Evolutionary conservation across 2,797 vertebrate genomes (phyloP), one percentile per base, ranked within the genome.

Genomic region (Lutjanus campechanus): DNA sequence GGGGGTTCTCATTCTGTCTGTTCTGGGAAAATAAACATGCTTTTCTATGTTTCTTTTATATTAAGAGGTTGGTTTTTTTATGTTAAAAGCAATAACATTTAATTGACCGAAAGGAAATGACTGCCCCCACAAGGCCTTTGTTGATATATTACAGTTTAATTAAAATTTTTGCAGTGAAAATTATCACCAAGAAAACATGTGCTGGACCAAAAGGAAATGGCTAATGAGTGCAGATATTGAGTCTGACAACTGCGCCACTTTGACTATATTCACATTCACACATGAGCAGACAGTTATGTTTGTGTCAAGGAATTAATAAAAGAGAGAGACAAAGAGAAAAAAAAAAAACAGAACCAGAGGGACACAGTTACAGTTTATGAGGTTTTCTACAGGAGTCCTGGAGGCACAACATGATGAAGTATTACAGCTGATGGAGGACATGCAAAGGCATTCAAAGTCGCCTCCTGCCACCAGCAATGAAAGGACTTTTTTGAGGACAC

Each of bases 61-160:
- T 54, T 41, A 46, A 55, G 66, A 22, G 56, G 20, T n/a, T 43
- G 51, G 29, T 53, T 6, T 59, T 76, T 76, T 76, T 50, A 79
- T 61, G 62, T 19, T 68, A 29, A 61, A 73, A 61, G 50, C 54
- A 65, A 69, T 72, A 40, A 62, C 29, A 36, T 36, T 36, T 36
- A 36, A 36, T 36, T 2, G 29, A 36, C 29, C 29, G 5, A 5
- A 49, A 59, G 63, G 49, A 79, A 82, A 54, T 55, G 43, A 72
- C 56, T 59, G 49, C 29, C 51, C 53, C 53, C 69, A 41, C 17
- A n/a, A 59, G 47, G 63, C 49, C 51, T 86, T 56, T 73, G 69
- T 79, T 73, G 69, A 73, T 80, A 15, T 56, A 70, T 77, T 70
- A 70, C 3, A 13, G 22, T 54, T 71, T 81, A 68, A 81, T 86